Evolutionary conservation across 2,888 invertebrate species (phyloP).

Genomic region (Tupiocoris notatus): DNA sequence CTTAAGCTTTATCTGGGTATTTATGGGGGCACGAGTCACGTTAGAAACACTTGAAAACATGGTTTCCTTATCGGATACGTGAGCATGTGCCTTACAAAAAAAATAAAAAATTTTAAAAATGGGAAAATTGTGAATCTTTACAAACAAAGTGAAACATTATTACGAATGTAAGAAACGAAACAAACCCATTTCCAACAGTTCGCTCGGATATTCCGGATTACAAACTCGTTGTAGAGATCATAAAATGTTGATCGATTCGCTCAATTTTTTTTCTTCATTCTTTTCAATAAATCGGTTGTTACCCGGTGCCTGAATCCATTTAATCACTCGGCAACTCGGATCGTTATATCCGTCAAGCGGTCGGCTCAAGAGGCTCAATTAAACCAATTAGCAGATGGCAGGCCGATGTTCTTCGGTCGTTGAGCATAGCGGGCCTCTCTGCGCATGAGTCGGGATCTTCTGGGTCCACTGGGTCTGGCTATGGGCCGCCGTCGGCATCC

Average conservation of each 20-base stretch:
- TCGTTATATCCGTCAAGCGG: neutral
- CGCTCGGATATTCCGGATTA: too few relatives aligned
- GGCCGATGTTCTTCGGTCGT: conserved; percentile 30
- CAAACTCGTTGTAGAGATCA: too few relatives aligned
- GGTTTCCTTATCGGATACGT: neutral
- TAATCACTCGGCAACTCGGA: neutral
- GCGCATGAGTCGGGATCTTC: neutral
- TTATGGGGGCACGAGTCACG: neutral
- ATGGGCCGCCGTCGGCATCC: neutral
- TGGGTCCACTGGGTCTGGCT: neutral
- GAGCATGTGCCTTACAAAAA: too few relatives aligned
- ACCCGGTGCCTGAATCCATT: neutral
- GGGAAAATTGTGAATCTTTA: too few relatives aligned
- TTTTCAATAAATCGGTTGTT: neutral
- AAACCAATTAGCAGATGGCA: conserved; percentile 31
- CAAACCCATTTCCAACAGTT: too few relatives aligned
- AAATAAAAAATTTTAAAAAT: too few relatives aligned
- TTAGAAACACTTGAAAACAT: neutral
- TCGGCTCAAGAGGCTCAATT: conserved; percentile 8
- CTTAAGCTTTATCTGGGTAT: neutral
- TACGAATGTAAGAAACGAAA: too few relatives aligned
- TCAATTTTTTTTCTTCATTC: too few relatives aligned
- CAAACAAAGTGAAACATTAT: too few relatives aligned
- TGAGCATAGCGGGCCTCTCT: conserved; percentile 23
- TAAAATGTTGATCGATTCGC: too few relatives aligned